These are phyloP conservation scores for Papilio aristodemus DNA, from an alignment of 1,140 invertebrate genomes.

Conservation along the genomic window DNA sequence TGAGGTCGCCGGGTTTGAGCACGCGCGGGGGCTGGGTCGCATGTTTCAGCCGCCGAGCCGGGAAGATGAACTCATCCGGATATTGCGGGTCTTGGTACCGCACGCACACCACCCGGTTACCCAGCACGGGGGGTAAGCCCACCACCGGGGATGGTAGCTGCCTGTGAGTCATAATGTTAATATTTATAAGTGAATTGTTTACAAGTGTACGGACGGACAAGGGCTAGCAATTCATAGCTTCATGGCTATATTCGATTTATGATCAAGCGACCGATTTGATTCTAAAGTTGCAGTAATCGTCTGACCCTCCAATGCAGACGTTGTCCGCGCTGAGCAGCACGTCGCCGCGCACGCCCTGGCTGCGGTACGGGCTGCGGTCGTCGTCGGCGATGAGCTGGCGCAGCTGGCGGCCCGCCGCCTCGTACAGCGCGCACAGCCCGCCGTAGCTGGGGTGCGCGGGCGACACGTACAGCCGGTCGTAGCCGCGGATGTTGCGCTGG, in stretches of 20 bases:
- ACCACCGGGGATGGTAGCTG: constrained; percentile 86
- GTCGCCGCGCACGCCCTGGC: constrained; percentile 88
- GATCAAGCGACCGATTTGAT: no score
- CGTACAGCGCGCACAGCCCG: constrained; percentile 86
- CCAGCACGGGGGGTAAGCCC: constrained; percentile 82
- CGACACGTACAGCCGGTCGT: constrained; percentile 90
- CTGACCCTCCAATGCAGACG: constrained; percentile 83
- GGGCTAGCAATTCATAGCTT: no score
- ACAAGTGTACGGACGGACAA: not conserved
- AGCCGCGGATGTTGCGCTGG: constrained; percentile 85
- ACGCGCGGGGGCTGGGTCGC: constrained; percentile 87
- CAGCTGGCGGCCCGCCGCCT: constrained; percentile 55
- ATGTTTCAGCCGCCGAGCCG: constrained; percentile 85
- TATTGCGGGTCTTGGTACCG: constrained; percentile 91
- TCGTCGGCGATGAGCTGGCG: constrained; percentile 41
- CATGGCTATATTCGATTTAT: no score
- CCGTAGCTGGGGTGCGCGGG: constrained; percentile 85
- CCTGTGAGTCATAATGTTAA: constrained; percentile 50
- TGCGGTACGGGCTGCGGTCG: constrained; percentile 70
- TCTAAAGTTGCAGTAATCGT: no score
- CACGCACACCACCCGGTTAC: constrained; percentile 85
- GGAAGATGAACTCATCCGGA: constrained; percentile 87
- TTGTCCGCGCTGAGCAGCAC: constrained; percentile 86
- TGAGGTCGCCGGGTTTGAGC: constrained; percentile 90
- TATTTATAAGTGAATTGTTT: no score